phyloP scores from a whole-genome alignment of 2,797 vertebrate genomes.

The Morus bassanus region DNA sequence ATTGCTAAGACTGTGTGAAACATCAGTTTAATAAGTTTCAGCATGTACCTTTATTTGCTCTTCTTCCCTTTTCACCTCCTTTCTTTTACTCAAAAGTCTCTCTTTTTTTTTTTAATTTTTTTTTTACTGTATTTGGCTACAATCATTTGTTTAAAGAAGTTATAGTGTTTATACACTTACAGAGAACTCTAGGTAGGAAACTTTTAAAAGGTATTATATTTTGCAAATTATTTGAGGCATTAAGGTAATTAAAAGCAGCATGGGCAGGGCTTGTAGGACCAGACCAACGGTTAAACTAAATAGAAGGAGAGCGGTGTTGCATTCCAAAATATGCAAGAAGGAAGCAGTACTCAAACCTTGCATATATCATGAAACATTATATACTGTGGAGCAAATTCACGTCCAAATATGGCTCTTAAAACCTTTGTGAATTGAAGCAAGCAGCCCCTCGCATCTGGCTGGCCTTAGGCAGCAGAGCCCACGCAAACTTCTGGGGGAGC shows the following conservation, averaged over 20 bases:
- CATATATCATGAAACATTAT: neutral
- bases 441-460: neutral
- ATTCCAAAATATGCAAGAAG: neutral
- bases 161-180: neutral
- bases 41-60: neutral
- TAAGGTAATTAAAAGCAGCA: neutral
- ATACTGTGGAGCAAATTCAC: neutral
- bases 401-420: constrained; percentile 12
- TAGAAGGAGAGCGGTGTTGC: fast-evolving
- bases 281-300: neutral
- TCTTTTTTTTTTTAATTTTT: neutral
- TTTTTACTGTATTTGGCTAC: neutral
- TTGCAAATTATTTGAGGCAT: neutral
- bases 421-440: neutral
- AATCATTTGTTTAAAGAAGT: neutral
- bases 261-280: neutral
- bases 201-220: neutral
- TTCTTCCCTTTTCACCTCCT: neutral
- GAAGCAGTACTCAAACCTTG: neutral
- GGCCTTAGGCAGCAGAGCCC: neutral
- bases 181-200: neutral
- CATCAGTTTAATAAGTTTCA: neutral
- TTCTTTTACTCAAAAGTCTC: neutral
- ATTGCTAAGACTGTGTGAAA: neutral
- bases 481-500: neutral